Evolutionary conservation across 2,797 vertebrate genomes (phyloP).

Genomic region (Balearica regulorum): DNA sequence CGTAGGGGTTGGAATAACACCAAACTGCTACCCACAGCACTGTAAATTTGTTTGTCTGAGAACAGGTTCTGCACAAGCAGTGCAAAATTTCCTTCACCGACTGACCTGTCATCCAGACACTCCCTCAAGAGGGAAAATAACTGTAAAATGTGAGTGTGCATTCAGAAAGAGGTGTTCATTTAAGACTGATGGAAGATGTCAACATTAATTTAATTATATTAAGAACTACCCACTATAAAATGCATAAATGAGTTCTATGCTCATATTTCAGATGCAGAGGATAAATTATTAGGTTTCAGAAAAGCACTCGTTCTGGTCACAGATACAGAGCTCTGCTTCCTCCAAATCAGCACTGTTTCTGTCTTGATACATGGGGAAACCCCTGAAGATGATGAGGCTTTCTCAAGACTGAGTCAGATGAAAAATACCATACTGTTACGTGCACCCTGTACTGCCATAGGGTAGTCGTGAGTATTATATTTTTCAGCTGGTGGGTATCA

Average conservation of each 20-base stretch:
- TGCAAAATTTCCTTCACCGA: background rate
- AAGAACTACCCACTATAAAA: background rate
- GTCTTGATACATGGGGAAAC: background rate
- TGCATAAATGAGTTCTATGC: background rate
- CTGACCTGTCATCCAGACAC: background rate
- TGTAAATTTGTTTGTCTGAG: background rate
- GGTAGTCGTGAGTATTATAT: fast-evolving
- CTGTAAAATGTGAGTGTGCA: background rate
- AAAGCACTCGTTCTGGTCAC: background rate
- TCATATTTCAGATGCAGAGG: background rate
- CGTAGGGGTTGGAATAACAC: background rate
- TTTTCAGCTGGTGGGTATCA: background rate
- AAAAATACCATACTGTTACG: background rate
- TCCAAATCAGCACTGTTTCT: background rate
- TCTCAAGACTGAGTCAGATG: background rate
- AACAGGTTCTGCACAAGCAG: background rate
- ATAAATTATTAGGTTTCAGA: background rate
- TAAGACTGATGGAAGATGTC: background rate
- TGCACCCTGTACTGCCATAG: no score
- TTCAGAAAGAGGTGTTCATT: background rate
- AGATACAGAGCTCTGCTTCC: background rate
- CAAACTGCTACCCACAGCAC: background rate
- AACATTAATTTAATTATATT: background rate
- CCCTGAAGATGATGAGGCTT: background rate
- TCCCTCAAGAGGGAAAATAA: background rate